Conservation (phyloP, 2,797 vertebrate genomes). For the Centroberyx gerrardi region DNA sequence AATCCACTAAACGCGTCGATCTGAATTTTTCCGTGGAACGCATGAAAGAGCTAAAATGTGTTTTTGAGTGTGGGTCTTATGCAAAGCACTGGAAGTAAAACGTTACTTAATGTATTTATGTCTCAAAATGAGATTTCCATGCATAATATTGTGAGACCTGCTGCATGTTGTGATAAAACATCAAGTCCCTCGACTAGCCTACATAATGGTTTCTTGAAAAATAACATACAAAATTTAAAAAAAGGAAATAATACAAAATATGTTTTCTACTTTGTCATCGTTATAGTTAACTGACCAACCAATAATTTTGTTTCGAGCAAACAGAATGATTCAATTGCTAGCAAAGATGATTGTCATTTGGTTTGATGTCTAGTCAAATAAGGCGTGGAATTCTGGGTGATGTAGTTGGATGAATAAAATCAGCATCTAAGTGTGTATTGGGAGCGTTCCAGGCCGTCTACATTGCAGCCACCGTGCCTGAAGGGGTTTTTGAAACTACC, state of each 20-base stretch:
- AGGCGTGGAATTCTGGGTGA: constrained; percentile 45
- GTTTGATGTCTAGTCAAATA: constrained; percentile 16
- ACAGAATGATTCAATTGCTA: constrained; percentile 1
- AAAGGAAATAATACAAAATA: constrained; percentile 47
- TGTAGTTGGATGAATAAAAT: constrained; percentile 36
- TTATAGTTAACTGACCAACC: constrained; percentile 1
- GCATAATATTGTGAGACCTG: constrained; percentile 56
- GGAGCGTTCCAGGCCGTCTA: neutral
- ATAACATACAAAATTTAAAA: constrained; percentile 31
- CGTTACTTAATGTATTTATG: constrained; percentile 10
- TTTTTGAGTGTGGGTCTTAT: neutral
- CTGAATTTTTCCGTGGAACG: neutral
- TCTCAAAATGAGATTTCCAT: constrained; percentile 54
- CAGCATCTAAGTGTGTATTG: constrained; percentile 3
- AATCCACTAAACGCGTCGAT: neutral
- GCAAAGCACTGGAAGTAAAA: constrained; percentile 27
- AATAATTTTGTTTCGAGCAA: constrained; percentile 14
- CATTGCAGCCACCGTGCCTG: constrained; percentile 6
- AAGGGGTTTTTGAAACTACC: neutral
- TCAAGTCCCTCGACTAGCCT: constrained; percentile 12
- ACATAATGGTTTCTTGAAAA: constrained; percentile 32
- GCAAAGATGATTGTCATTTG: constrained; percentile 55
- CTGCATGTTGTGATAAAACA: constrained; percentile 43
- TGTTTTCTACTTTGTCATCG: constrained; percentile 18
- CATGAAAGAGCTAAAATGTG: neutral